Evolutionary conservation across 2,888 invertebrate genomes (phyloP), one percentile per base, ranked within the genome.

Genomic region (Cephus pulcher): DNA sequence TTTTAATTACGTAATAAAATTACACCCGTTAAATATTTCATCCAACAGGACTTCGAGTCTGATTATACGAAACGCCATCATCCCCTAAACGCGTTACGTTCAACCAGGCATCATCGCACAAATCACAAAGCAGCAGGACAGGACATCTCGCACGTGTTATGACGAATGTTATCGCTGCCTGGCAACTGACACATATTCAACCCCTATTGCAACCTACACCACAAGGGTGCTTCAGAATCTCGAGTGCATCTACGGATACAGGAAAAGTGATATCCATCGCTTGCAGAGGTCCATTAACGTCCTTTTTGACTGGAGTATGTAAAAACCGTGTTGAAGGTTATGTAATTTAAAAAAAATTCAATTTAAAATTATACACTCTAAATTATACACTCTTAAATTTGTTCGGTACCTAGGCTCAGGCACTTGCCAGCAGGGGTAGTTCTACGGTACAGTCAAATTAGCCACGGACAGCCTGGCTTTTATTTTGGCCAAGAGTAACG

Each of bases 141-240:
- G 74, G 30, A 37, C 74, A 74, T 74, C 74, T 37, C 79, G 76
- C 76, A 79, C 76, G 79, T 79, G 76, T 80, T 75, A 82, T 89
- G 91, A 90, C 88, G 88, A 89, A 90, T 88, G 89, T 89, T 90
- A 90, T 90, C 87, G 90, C 90, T 89, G 88, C 88, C 86, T 86
- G 88, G 91, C 88, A 88, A 89, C 84, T 91, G 91, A 91, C 91
- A 86, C 84, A 84, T 88, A 88, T 87, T 83, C 84, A 83, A 82
- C 81, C 77, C 81, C 80, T 69, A 78, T 87, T 88, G 88, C 81
- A 86, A 82, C 86, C 87, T 89, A 85, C 86, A 82, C 56, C 56
- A 1, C 84, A 81, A 88, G 89, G 87, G 87, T 85, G 83, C 84
- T 88, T 88, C 80, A 76, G 80, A 82, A 83, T 82, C 83, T 83